Conservation (phyloP, 1,140 invertebrate genomes). For the Mylabris phalerata region DNA sequence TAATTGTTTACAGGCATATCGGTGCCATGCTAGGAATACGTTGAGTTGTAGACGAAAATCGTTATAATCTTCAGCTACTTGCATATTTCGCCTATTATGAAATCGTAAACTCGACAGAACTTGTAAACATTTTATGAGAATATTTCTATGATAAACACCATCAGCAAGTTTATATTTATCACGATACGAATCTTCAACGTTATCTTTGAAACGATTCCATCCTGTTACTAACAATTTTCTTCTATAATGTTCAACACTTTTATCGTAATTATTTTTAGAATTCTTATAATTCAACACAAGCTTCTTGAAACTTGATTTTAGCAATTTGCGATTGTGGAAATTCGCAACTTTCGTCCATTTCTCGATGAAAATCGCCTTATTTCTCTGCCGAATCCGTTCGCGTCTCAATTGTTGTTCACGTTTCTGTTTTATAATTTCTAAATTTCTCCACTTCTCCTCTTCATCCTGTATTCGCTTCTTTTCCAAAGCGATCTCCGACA, state of each 20-base stretch:
- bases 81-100: conserved; percentile 15
- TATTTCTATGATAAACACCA: conserved; percentile 40
- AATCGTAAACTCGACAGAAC: too few relatives aligned
- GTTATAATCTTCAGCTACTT: conserved; percentile 56
- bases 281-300: conserved; percentile 45
- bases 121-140: conserved; percentile 22
- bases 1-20: conserved; percentile 41
- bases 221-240: conserved; percentile 45
- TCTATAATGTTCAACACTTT: conserved; percentile 33
- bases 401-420: conserved; percentile 52
- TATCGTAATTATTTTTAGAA: conserved; percentile 42
- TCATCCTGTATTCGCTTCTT: conserved; percentile 49
- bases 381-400: conserved; percentile 47
- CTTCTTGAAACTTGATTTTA: conserved; percentile 45
- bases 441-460: conserved; percentile 51
- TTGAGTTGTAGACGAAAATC: conserved; percentile 48
- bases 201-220: conserved; percentile 41
- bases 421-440: conserved; percentile 52
- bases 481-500: conserved; percentile 47
- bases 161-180: conserved; percentile 25
- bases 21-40: conserved; percentile 47
- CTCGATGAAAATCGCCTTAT: conserved; percentile 46
- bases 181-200: conserved; percentile 39
- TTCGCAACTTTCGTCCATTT: conserved; percentile 49
- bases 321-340: conserved; percentile 49